A percentile compares a stretch with the other conserved stretches of the same genome.
These are phyloP conservation scores for Sebastes fasciatus DNA, from an alignment of 2,113 vertebrate species.

Conservation along the genomic window DNA sequence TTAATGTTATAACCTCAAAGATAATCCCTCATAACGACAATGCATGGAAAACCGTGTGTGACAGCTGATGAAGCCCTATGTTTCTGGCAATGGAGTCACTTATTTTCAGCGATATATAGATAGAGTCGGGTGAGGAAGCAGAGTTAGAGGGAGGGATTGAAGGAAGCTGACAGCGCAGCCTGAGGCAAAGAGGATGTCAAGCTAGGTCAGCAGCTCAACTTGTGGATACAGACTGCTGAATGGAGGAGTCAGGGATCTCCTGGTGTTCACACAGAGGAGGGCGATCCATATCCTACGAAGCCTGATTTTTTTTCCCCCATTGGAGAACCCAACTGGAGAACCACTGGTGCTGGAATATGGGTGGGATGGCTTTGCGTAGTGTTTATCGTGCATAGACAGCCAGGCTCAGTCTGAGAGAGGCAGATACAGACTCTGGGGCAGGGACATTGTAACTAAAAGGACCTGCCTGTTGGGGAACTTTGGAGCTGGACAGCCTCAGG, in stretches of 20 bases:
- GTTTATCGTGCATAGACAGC: neutral
- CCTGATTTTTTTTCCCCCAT: neutral
- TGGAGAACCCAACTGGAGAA: neutral
- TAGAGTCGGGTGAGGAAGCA: constrained; percentile 9
- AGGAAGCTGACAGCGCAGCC: constrained; percentile 57
- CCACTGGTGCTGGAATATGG: neutral
- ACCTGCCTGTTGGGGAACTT: neutral
- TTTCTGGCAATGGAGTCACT: constrained; percentile 23
- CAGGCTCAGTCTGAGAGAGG: neutral
- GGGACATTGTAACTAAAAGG: neutral
- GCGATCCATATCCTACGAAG: constrained; percentile 10
- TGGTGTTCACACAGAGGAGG: constrained; percentile 29
- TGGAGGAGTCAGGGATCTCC: constrained; percentile 43
- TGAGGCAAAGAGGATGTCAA: constrained; percentile 52
- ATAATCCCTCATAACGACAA: neutral
- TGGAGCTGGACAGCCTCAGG: neutral
- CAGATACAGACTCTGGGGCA: neutral
- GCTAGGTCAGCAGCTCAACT: constrained; percentile 52
- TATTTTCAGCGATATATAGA: constrained; percentile 27
- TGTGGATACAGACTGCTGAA: constrained; percentile 50
- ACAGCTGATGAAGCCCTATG: constrained; percentile 8
- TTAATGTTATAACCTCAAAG: neutral
- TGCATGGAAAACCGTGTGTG: neutral
- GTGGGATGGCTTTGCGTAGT: neutral
- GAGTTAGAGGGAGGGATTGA: constrained; percentile 30